A percentile compares a stretch with the other conserved stretches of the same genome.
These are phyloP conservation scores for Ormyrus labotus DNA, from an alignment of 2,888 invertebrate genomes.

Conservation along the genomic window DNA sequence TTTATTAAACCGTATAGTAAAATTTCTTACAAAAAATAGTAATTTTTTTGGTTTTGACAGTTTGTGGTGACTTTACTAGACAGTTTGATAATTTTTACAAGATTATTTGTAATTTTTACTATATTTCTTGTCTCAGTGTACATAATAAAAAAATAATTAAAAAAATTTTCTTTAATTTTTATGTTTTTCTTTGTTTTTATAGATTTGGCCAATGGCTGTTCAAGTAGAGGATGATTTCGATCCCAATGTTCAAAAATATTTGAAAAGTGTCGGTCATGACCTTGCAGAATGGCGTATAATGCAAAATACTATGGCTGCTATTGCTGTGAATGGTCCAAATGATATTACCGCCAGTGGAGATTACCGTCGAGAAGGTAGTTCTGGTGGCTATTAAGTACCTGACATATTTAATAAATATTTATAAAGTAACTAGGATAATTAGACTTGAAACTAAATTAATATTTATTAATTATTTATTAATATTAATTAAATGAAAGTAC, in stretches of 20 bases:
- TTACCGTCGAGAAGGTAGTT: conserved; percentile 29
- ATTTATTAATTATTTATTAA: conserved; percentile 1
- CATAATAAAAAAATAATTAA: no score
- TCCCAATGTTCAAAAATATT: conserved; percentile 2
- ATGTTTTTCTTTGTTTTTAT: background rate
- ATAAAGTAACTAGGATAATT: background rate
- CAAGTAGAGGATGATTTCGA: conserved; percentile 11
- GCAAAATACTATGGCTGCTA: conserved; percentile 2
- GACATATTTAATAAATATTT: background rate
- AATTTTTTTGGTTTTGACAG: no score
- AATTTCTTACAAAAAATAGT: no score
- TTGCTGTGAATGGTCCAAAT: conserved; percentile 2
- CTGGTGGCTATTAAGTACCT: conserved; percentile 18
- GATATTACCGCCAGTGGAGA: conserved; percentile 30
- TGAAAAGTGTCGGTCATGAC: conserved; percentile 13
- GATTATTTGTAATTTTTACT: no score
- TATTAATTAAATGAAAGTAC: no score
- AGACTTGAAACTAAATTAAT: background rate
- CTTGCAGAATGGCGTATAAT: background rate
- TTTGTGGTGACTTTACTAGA: no score
- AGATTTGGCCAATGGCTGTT: conserved; percentile 42
- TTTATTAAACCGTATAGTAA: no score
- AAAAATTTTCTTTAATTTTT: background rate
- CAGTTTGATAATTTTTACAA: no score
- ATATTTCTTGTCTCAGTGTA: no score